phyloP scores from a whole-genome alignment of 2,797 vertebrate species.

The Limnodromus scolopaceus region DNA sequence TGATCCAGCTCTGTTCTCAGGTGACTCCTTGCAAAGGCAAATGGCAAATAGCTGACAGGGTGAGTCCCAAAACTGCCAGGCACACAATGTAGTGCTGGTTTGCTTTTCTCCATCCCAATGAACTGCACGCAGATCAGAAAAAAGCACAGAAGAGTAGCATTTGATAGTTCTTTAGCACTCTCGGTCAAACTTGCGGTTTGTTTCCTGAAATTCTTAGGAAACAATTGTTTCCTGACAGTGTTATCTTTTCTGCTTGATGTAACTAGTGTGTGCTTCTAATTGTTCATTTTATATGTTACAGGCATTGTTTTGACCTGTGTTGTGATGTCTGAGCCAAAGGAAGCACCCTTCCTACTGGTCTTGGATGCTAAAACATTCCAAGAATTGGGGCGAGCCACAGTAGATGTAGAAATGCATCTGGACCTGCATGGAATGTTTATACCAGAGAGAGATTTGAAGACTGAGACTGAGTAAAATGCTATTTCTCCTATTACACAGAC shows the following conservation, averaged over 20 bases:
- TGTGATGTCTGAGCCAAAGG: constrained; percentile 78
- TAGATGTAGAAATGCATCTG: constrained; percentile 81
- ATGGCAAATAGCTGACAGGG: neutral
- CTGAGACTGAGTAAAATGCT: constrained; percentile 10
- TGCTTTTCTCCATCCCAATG: neutral
- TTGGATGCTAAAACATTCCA: constrained; percentile 89
- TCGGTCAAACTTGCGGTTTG: neutral
- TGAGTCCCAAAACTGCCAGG: neutral
- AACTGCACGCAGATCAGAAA: neutral
- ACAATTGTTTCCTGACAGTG: neutral
- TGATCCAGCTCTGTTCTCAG: neutral
- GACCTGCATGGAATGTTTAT: constrained; percentile 93
- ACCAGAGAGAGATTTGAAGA: constrained; percentile 55
- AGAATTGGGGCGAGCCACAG: constrained; percentile 86
- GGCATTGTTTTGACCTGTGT: constrained; percentile 86
- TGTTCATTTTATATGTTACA: constrained; percentile 62
- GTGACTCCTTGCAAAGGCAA: neutral
- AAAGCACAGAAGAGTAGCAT: neutral
- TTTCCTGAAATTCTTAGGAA: neutral
- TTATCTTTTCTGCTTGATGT: neutral
- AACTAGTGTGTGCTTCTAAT: neutral
- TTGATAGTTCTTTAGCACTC: neutral
- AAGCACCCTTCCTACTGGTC: constrained; percentile 85
- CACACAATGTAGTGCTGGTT: neutral
- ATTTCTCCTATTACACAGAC: neutral